These are phyloP conservation scores for Neolamprologus variostigma DNA, from an alignment of 2,113 vertebrate species.

Conservation along the genomic window DNA sequence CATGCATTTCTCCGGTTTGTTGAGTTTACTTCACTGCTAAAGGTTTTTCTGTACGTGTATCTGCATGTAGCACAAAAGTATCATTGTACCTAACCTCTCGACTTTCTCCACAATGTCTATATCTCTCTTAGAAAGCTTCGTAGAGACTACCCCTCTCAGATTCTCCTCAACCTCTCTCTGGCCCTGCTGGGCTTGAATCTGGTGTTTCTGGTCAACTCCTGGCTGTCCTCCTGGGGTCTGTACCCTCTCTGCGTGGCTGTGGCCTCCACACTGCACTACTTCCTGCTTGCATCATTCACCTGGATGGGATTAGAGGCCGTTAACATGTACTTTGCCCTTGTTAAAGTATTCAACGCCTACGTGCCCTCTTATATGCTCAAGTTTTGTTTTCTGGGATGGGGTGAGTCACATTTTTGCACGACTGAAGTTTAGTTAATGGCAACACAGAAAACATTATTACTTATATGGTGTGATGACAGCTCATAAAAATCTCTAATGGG, in stretches of 20 bases:
- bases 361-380: slow-evolving; percentile 85
- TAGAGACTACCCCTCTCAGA: slow-evolving; percentile 83
- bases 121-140: slow-evolving; percentile 72
- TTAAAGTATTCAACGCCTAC: slow-evolving; percentile 90
- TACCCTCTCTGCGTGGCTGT: slow-evolving; percentile 68
- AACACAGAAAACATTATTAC: not conserved
- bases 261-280: slow-evolving; percentile 77
- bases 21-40: not conserved
- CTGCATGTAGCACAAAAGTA: accelerated
- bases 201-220: slow-evolving; percentile 79
- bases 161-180: slow-evolving; percentile 82
- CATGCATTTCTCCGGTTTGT: not conserved
- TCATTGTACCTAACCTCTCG: not conserved
- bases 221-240: slow-evolving; percentile 73
- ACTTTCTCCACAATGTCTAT: not conserved
- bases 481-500: not conserved
- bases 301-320: slow-evolving; percentile 89
- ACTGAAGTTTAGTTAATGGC: not conserved
- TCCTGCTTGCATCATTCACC: slow-evolving; percentile 81
- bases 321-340: slow-evolving; percentile 84
- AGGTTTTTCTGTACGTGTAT: not conserved
- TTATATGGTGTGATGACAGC: not conserved
- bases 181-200: slow-evolving; percentile 81
- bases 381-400: slow-evolving; percentile 82
- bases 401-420: slow-evolving; percentile 59